phyloP scores from a whole-genome alignment of 2,797 vertebrate species.

The Antennarius maculatus region DNA sequence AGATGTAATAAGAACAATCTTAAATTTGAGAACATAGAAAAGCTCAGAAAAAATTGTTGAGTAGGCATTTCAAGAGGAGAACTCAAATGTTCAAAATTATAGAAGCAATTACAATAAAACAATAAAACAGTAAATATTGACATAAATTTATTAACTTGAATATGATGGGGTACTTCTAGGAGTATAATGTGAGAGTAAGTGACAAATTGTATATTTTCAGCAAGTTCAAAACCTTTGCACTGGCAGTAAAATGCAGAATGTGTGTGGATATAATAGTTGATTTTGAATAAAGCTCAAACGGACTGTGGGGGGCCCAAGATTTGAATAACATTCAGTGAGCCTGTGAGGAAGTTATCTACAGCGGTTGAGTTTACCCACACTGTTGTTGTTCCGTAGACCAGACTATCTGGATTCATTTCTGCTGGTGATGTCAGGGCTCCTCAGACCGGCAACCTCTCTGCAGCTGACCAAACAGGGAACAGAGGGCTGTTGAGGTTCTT shows the following conservation, averaged over 20 bases:
- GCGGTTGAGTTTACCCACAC: slow-evolving; percentile 31
- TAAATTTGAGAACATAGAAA: too few species aligned
- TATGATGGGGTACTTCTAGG: background rate
- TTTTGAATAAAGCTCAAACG: slow-evolving; percentile 37
- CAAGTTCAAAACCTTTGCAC: slow-evolving; percentile 13
- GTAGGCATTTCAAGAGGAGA: background rate
- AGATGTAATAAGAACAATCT: too few species aligned
- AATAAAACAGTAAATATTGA: too few species aligned
- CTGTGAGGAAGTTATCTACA: slow-evolving; percentile 56
- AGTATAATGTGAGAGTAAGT: background rate
- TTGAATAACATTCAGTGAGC: slow-evolving; percentile 31
- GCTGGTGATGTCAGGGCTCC: slow-evolving; percentile 63
- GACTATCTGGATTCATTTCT: slow-evolving; percentile 55
- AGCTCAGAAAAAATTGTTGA: background rate
- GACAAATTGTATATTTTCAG: background rate
- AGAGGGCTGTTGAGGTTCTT: slow-evolving; percentile 45
- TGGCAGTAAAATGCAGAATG: background rate
- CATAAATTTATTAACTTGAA: background rate
- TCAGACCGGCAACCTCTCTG: slow-evolving; percentile 51
- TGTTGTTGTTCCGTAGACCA: slow-evolving; percentile 31
- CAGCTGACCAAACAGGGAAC: slow-evolving; percentile 77
- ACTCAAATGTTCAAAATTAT: background rate
- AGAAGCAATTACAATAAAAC: background rate
- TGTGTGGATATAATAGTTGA: slow-evolving; percentile 18
- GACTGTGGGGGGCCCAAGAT: slow-evolving; percentile 16